phyloP scores from a whole-genome alignment of 2,797 vertebrate species.

The Schizopygopsis malacanthus region DNA sequence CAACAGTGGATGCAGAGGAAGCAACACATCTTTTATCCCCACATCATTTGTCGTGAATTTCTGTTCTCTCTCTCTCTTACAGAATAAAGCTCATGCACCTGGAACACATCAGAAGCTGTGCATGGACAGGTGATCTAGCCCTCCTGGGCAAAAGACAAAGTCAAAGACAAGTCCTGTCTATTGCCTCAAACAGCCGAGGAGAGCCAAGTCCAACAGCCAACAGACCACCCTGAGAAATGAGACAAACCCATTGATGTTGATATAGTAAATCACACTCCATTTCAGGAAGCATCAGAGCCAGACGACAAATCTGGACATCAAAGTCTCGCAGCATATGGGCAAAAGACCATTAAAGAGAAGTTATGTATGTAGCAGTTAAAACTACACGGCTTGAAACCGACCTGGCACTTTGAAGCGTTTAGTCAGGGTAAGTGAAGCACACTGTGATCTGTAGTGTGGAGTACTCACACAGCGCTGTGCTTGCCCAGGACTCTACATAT shows the following conservation, averaged over 20 bases:
- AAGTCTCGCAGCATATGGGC: conserved; percentile 23
- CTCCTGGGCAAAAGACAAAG: conserved; percentile 63
- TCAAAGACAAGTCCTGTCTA: conserved; percentile 62
- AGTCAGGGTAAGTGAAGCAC: neutral
- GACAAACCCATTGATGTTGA: conserved; percentile 62
- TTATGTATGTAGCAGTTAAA: conserved; percentile 1
- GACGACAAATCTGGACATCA: conserved; percentile 40
- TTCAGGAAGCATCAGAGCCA: conserved; percentile 45
- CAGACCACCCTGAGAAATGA: conserved; percentile 58
- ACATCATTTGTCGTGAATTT: neutral
- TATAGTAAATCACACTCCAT: conserved; percentile 57
- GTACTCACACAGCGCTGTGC: conserved; percentile 22
- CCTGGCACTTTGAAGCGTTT: neutral
- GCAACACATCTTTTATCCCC: neutral
- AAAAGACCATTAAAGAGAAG: conserved; percentile 6
- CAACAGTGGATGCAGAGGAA: neutral
- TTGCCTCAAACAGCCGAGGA: conserved; percentile 61
- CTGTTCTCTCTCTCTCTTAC: neutral
- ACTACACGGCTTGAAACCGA: neutral
- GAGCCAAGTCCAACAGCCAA: conserved; percentile 64
- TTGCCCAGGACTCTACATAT: conserved; percentile 65
- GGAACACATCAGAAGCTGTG: conserved; percentile 25
- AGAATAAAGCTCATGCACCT: conserved; percentile 12
- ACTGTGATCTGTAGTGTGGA: neutral
- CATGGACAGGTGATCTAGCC: conserved; percentile 52